Percentiles rank a stretch among this genome's conserved stretches.
Conservation (phyloP, 2,888 invertebrate species). For the Sphecodes monilicornis region DNA sequence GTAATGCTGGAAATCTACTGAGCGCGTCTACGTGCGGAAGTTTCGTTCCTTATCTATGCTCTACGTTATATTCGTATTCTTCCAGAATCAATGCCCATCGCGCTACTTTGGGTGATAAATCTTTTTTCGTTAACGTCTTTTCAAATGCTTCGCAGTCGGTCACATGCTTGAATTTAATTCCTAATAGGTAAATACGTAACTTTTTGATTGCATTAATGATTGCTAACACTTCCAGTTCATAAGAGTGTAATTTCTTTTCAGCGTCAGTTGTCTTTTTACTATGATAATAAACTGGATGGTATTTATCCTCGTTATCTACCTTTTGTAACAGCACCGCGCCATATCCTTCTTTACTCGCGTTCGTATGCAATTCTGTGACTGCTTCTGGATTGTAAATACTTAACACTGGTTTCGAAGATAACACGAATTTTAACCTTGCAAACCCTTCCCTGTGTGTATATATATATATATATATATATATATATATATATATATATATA, state of each 20-base stretch:
- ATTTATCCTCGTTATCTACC: not conserved
- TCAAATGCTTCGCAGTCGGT: not conserved
- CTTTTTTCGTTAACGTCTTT: not conserved
- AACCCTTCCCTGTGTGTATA: too few relatives aligned
- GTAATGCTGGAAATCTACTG: too few relatives aligned
- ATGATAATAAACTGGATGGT: not conserved
- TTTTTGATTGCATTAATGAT: not conserved
- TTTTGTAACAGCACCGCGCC: not conserved
- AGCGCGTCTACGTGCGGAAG: too few relatives aligned
- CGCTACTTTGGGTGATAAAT: too few relatives aligned
- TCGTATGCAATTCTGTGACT: not conserved
- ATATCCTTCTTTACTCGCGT: not conserved
- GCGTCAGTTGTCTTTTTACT: not conserved
- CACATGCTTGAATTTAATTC: not conserved
- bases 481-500: too few relatives aligned
- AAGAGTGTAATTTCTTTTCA: not conserved
- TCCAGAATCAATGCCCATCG: too few relatives aligned
- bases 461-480: too few relatives aligned
- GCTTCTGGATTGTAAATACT: not conserved
- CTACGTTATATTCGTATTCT: too few relatives aligned
- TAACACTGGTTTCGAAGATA: too few relatives aligned
- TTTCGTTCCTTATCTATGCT: too few relatives aligned
- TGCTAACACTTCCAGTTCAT: not conserved
- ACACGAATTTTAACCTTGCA: too few relatives aligned
- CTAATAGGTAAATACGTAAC: not conserved